These are phyloP conservation scores for Spicauda simplicius DNA, from an alignment of 2,888 invertebrate species.

Conservation along the genomic window DNA sequence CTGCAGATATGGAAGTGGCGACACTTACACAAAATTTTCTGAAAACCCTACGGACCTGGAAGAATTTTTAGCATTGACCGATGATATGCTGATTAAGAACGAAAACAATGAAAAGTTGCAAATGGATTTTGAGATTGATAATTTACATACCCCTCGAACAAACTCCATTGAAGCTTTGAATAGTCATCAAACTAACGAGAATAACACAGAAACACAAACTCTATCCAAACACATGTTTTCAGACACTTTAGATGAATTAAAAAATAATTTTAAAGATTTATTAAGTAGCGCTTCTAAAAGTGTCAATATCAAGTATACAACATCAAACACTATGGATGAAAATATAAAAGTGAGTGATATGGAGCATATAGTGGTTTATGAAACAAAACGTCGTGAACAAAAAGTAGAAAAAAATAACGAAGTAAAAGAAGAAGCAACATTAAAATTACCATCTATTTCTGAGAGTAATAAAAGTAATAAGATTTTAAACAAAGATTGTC, in stretches of 20 bases:
- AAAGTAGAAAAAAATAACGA: constrained; percentile 40
- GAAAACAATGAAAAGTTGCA: constrained; percentile 49
- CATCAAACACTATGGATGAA: constrained; percentile 43
- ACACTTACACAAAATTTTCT: constrained; percentile 78
- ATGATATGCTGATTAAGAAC: constrained; percentile 62
- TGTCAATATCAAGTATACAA: constrained; percentile 39
- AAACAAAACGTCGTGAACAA: constrained; percentile 61
- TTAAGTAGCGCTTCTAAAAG: constrained; percentile 55
- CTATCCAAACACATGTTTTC: constrained; percentile 58
- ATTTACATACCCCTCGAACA: constrained; percentile 72
- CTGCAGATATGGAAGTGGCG: constrained; percentile 72
- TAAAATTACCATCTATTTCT: constrained; percentile 69
- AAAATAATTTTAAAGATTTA: constrained; percentile 66
- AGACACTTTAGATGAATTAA: constrained; percentile 66
- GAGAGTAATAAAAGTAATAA: constrained; percentile 69
- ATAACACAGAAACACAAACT: constrained; percentile 34
- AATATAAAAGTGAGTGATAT: constrained; percentile 61
- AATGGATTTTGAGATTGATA: constrained; percentile 53
- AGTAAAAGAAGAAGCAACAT: constrained; percentile 42
- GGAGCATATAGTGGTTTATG: constrained; percentile 76
- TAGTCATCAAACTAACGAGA: constrained; percentile 44
- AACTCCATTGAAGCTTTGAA: constrained; percentile 69
- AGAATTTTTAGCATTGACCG: constrained; percentile 74
- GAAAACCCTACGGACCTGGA: constrained; percentile 72
- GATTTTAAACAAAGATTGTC: constrained; percentile 51